Conservation (phyloP, 2,113 vertebrate genomes). For the Stegastes partitus region DNA sequence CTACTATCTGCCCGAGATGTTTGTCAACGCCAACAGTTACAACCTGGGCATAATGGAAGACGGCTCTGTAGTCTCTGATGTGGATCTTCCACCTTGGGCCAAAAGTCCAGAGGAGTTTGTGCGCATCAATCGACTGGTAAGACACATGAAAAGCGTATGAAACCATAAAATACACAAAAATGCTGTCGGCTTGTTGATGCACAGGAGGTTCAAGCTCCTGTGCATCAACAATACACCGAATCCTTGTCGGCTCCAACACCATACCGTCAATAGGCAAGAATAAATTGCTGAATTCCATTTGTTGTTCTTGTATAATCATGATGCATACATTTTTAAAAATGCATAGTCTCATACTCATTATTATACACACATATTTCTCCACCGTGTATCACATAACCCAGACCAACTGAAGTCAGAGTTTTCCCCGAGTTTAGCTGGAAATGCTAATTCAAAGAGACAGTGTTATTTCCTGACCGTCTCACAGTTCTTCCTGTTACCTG, state of each 20-base stretch:
- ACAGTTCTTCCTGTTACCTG: slow-evolving; percentile 76
- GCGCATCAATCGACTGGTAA: slow-evolving; percentile 95
- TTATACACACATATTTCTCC: background rate
- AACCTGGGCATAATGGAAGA: slow-evolving; percentile 99
- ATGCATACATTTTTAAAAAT: too few species aligned
- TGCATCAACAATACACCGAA: too few species aligned
- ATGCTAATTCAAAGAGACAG: slow-evolving; percentile 75
- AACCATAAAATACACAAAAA: background rate
- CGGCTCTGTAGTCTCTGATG: slow-evolving; percentile 93
- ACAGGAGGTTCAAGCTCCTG: too few species aligned
- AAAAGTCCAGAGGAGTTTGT: slow-evolving; percentile 98
- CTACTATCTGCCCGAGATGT: slow-evolving; percentile 99
- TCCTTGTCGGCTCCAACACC: background rate
- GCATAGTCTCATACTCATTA: background rate
- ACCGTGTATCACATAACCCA: background rate
- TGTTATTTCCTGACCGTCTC: slow-evolving; percentile 80
- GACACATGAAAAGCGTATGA: slow-evolving; percentile 19
- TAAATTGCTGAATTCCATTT: background rate
- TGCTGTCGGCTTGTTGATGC: background rate
- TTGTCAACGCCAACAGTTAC: slow-evolving; percentile 97
- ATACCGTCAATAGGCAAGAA: background rate
- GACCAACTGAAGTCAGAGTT: slow-evolving; percentile 22
- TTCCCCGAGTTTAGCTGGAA: slow-evolving; percentile 41
- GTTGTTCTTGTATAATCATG: too few species aligned
- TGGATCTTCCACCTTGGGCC: slow-evolving; percentile 98